These are phyloP conservation scores for Smithornis capensis DNA, from an alignment of 2,113 vertebrate species.

Conservation along the genomic window DNA sequence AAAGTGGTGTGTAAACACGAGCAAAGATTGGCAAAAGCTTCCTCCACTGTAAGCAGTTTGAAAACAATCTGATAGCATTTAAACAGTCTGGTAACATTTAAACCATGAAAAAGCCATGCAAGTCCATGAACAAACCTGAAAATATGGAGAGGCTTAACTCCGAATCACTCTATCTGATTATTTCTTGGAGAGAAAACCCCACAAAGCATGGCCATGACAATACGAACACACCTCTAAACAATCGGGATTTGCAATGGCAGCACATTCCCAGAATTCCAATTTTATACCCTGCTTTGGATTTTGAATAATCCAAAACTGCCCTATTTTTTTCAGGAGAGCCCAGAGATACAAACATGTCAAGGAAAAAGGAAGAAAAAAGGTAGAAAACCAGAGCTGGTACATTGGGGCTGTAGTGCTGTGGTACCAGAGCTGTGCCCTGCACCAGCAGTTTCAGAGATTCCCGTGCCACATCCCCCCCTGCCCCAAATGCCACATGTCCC, in stretches of 20 bases:
- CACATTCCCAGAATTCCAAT: not conserved
- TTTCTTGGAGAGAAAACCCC: not conserved
- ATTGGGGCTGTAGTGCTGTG: fast-evolving
- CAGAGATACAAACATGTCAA: not conserved
- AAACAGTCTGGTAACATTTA: too few relatives aligned
- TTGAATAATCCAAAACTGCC: not conserved
- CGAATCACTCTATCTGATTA: not conserved
- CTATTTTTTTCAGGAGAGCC: not conserved
- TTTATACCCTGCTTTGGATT: not conserved
- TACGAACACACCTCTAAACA: not conserved
- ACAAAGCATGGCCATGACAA: not conserved
- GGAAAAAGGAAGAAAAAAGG: not conserved
- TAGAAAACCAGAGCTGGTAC: not conserved
- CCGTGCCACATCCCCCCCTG: fast-evolving
- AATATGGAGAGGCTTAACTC: not conserved
- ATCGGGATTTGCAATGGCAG: not conserved
- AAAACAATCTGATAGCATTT: not conserved
- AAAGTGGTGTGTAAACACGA: not conserved
- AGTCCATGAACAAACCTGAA: not conserved
- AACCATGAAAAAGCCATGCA: not conserved
- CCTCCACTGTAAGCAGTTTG: not conserved
- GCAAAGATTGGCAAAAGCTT: not conserved
- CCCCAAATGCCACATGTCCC: not conserved
- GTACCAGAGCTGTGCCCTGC: fast-evolving
- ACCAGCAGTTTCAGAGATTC: not conserved